A percentile compares a stretch with the other conserved stretches of the same genome.
phyloP scores from a whole-genome alignment of 2,888 invertebrate species.

The Thecocarcelia acutangulata region DNA sequence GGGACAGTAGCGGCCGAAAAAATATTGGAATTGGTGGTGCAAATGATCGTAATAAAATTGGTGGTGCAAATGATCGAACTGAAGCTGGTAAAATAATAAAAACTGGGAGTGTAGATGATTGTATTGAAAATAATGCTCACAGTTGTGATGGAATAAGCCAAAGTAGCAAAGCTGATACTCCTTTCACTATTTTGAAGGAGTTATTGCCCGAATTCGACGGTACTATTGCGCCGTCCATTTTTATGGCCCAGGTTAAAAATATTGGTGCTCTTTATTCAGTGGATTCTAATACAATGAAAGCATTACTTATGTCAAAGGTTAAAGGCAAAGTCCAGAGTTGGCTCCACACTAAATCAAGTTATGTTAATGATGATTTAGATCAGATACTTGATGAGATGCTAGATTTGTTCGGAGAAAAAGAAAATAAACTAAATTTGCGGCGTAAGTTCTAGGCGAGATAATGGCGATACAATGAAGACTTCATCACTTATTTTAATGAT shows the following conservation, averaged over 20 bases:
- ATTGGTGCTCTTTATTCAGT: conserved; percentile 1
- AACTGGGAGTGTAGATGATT: conserved; percentile 4
- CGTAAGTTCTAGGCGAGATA: too few relatives aligned
- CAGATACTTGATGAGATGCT: too few relatives aligned
- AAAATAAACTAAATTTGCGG: too few relatives aligned
- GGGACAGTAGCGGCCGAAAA: too few relatives aligned
- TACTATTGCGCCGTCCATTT: neutral
- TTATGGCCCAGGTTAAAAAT: conserved; percentile 30
- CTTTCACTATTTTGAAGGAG: conserved; percentile 21
- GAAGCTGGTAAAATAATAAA: conserved; percentile 10
- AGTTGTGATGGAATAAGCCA: neutral
- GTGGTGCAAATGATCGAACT: neutral
- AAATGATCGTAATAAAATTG: neutral
- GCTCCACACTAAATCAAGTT: conserved; percentile 59
- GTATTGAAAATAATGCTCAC: neutral
- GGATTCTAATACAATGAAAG: neutral
- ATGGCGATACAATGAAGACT: too few relatives aligned
- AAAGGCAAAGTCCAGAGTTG: too few relatives aligned
- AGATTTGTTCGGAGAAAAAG: too few relatives aligned
- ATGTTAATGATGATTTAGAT: too few relatives aligned
- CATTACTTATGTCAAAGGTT: conserved; percentile 28
- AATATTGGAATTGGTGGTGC: neutral
- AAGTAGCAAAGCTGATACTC: too few relatives aligned
- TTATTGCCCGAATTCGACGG: conserved; percentile 33
- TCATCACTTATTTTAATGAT: too few relatives aligned